Percentiles rank a stretch among this genome's conserved stretches.
Conservation (phyloP, 2,113 vertebrate genomes). For the Pleuronectes platessa region DNA sequence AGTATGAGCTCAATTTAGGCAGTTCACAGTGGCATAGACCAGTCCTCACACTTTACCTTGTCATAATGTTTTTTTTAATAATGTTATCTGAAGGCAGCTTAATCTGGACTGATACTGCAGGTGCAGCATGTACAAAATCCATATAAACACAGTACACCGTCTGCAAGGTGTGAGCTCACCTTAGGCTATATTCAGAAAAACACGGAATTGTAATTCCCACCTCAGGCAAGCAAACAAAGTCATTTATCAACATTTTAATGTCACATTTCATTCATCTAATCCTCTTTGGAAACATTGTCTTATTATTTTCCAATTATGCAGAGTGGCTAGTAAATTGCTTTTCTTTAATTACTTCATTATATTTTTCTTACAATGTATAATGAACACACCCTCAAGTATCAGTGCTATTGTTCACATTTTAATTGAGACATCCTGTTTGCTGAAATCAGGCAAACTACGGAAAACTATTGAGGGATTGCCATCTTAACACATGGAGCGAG, state of each 20-base stretch:
- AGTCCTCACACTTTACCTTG: slow-evolving; percentile 34
- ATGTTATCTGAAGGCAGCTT: slow-evolving; percentile 29
- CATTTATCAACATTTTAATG: slow-evolving; percentile 45
- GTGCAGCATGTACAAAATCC: not conserved
- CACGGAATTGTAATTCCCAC: slow-evolving; percentile 7
- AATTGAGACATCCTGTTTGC: slow-evolving; percentile 46
- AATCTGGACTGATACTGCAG: slow-evolving; percentile 29
- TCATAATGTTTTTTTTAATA: slow-evolving; percentile 39
- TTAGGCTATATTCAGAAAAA: slow-evolving; percentile 10
- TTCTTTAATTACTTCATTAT: slow-evolving; percentile 64
- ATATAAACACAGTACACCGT: not conserved
- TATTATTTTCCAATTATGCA: slow-evolving; percentile 66
- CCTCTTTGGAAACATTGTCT: slow-evolving; percentile 39
- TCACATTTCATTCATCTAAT: slow-evolving; percentile 47
- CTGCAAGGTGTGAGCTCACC: slow-evolving; percentile 12
- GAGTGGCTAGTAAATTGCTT: slow-evolving; percentile 46
- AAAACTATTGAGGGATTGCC: slow-evolving; percentile 1
- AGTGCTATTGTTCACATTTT: slow-evolving; percentile 40
- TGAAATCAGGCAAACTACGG: slow-evolving; percentile 25
- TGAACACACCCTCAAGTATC: slow-evolving; percentile 41
- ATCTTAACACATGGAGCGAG: not conserved
- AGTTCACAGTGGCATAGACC: slow-evolving; percentile 6
- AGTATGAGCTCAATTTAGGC: slow-evolving; percentile 53
- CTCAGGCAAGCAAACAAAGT: slow-evolving; percentile 37
- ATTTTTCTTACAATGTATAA: slow-evolving; percentile 36